These are phyloP conservation scores for Oreocharis arfaki DNA, from an alignment of 2,113 vertebrate species.

Conservation along the genomic window DNA sequence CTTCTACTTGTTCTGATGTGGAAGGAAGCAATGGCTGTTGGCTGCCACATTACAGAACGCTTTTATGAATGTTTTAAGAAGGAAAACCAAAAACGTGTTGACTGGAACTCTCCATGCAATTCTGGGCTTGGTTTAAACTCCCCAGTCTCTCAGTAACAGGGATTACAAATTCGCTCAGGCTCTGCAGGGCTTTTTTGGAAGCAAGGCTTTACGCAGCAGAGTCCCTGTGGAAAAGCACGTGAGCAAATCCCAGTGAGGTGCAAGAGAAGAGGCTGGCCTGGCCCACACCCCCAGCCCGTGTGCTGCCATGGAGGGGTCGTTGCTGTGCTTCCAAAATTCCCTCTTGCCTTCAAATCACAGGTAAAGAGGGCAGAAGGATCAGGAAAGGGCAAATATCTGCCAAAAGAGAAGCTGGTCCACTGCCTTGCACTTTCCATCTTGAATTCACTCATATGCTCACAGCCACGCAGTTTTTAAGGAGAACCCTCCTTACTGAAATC, in stretches of 20 bases:
- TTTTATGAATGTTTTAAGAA: background rate
- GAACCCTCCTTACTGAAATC: background rate
- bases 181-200: background rate
- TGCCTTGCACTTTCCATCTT: background rate
- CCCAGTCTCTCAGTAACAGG: background rate
- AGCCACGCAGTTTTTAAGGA: rapidly evolving
- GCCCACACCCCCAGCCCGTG: background rate
- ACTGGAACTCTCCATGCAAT: background rate
- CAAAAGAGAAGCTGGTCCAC: background rate
- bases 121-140: background rate
- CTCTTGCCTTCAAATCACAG: rapidly evolving
- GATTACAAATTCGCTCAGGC: background rate
- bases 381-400: background rate
- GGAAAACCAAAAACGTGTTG: conserved; percentile 26
- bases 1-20: background rate
- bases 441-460: background rate
- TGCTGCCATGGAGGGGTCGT: rapidly evolving
- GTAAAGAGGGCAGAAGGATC: background rate
- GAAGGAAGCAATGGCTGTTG: background rate
- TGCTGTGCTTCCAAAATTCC: background rate
- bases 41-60: background rate
- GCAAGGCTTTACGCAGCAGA: background rate
- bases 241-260: background rate
- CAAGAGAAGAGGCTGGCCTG: background rate
- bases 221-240: background rate